Evolutionary conservation across 2,888 invertebrate genomes (phyloP).

Genomic region (Harpalus rufipes): DNA sequence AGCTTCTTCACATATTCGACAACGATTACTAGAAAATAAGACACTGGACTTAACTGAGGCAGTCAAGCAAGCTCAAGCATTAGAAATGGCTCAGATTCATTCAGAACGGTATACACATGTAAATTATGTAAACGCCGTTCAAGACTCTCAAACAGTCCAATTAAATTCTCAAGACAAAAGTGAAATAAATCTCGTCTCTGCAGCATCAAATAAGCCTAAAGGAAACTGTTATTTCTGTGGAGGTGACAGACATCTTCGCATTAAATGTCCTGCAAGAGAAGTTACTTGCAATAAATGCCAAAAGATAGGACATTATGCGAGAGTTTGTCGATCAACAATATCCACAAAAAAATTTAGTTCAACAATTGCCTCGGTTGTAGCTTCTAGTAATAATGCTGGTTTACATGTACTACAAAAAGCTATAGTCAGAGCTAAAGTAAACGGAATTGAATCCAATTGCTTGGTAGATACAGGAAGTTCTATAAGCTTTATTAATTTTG

Average conservation of each 20-base stretch:
- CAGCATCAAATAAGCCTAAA: background rate
- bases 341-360: background rate
- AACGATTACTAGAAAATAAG: background rate
- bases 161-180: background rate
- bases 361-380: background rate
- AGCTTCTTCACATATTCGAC: background rate
- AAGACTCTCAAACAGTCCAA: background rate
- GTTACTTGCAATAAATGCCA: background rate
- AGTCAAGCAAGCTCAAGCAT: background rate
- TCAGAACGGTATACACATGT: background rate
- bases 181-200: background rate
- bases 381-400: background rate
- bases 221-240: conserved; percentile 18
- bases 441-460: background rate
- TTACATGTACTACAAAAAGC: conserved; percentile 15
- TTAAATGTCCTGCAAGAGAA: conserved; percentile 1
- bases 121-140: background rate
- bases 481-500: background rate
- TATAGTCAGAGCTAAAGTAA: conserved; percentile 4
- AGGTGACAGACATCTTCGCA: background rate
- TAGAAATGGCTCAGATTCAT: background rate
- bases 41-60: background rate
- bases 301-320: too few relatives aligned
- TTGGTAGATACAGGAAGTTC: conserved; percentile 5
- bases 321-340: too few relatives aligned